Conservation (phyloP, 2,888 invertebrate species). For the Troilus luridus region DNA sequence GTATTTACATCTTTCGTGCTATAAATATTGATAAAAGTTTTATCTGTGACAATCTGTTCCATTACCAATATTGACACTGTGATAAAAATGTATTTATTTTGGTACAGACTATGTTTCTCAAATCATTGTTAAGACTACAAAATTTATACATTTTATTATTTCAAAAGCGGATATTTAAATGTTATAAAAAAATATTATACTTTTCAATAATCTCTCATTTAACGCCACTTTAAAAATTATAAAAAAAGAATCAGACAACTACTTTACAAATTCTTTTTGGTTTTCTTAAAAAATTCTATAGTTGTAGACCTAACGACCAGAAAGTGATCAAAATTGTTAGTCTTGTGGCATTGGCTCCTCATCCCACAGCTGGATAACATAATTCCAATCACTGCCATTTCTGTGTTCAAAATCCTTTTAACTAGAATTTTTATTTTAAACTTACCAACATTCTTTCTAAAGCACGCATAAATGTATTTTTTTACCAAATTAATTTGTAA, state of each 20-base stretch:
- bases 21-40: background rate
- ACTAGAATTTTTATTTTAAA: background rate
- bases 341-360: background rate
- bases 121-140: too few species aligned
- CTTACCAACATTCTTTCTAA: background rate
- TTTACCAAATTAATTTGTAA: conserved; percentile 50
- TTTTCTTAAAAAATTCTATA: background rate
- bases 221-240: background rate
- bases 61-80: background rate
- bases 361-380: background rate
- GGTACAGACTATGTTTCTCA: too few species aligned
- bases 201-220: background rate
- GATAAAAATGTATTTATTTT: conserved; percentile 9
- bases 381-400: background rate
- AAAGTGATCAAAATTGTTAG: background rate
- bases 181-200: background rate
- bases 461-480: conserved; percentile 35
- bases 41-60: background rate
- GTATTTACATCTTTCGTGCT: background rate
- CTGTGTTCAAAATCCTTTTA: background rate
- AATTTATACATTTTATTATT: background rate
- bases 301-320: background rate
- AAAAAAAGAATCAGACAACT: background rate
- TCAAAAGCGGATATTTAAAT: background rate
- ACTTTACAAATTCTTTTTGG: background rate